Conservation (phyloP, 2,113 vertebrate genomes). For the Microtus pennsylvanicus region DNA sequence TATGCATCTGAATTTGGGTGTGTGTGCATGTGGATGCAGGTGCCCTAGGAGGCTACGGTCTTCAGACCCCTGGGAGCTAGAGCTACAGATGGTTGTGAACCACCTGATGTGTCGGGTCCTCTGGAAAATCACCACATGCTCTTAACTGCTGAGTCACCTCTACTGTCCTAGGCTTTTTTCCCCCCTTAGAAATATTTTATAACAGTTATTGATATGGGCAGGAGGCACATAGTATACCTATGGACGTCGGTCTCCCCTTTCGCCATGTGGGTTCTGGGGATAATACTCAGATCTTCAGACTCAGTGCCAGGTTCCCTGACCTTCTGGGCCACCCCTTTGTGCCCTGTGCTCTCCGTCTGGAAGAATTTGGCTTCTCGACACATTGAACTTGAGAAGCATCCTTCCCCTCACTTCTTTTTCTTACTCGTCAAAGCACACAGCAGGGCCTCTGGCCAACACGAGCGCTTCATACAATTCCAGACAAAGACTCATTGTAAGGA, state of each 20-base stretch:
- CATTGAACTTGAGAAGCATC: not conserved
- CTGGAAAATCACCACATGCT: not conserved
- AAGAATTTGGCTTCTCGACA: slow-evolving; percentile 42
- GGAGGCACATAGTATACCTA: too few species aligned
- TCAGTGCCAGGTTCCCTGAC: not conserved
- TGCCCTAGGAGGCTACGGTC: not conserved
- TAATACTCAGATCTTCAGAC: not conserved
- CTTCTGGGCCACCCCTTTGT: not conserved
- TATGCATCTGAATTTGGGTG: not conserved
- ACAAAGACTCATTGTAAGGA: not conserved
- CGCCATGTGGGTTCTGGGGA: not conserved
- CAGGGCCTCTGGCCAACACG: not conserved
- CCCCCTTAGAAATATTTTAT: not conserved
- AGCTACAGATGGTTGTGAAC: not conserved
- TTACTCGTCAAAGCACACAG: slow-evolving; percentile 2
- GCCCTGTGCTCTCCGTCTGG: not conserved
- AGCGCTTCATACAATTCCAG: slow-evolving; percentile 17
- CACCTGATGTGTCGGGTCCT: not conserved
- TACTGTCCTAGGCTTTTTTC: not conserved
- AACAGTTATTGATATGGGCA: not conserved
- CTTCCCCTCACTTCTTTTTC: slow-evolving; percentile 29
- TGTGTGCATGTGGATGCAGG: not conserved
- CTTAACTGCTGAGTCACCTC: not conserved
- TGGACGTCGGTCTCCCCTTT: not conserved
- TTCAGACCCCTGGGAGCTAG: not conserved